These are phyloP conservation scores for Acipenser ruthenus DNA, from an alignment of 2,797 vertebrate species.

Conservation along the genomic window DNA sequence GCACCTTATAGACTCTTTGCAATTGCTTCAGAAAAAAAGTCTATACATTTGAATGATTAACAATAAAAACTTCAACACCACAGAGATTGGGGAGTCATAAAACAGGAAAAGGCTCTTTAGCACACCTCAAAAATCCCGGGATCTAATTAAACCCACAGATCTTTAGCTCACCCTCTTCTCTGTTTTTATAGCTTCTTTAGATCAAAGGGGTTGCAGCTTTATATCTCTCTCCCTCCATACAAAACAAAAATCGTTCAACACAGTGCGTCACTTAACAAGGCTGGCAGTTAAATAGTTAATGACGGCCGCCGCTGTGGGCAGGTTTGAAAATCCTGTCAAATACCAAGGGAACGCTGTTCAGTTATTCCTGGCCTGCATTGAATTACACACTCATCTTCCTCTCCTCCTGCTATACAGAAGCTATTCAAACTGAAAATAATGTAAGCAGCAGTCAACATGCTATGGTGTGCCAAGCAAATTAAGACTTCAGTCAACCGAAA, in stretches of 20 bases:
- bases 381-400: constrained; percentile 18
- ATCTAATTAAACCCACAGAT: too few species aligned
- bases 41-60: too few species aligned
- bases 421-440: constrained; percentile 3
- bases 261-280: constrained; percentile 5
- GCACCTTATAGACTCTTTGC: too few species aligned
- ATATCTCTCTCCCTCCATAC: constrained; percentile 6
- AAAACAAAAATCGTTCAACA: constrained; percentile 17
- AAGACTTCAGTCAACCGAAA: constrained; percentile 7
- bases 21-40: too few species aligned
- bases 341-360: too few species aligned
- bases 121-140: too few species aligned
- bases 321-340: constrained; percentile 37
- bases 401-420: not conserved
- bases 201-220: not conserved
- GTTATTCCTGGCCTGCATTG: too few species aligned
- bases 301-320: constrained; percentile 13
- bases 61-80: too few species aligned
- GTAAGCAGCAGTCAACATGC: not conserved
- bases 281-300: constrained; percentile 9
- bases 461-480: not conserved
- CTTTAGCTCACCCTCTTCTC: too few species aligned
- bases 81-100: too few species aligned
- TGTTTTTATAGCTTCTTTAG: too few species aligned
- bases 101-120: too few species aligned